Base-by-base conservation (phyloP, 2,113 vertebrate genomes). In the Anser cygnoides region DNA sequence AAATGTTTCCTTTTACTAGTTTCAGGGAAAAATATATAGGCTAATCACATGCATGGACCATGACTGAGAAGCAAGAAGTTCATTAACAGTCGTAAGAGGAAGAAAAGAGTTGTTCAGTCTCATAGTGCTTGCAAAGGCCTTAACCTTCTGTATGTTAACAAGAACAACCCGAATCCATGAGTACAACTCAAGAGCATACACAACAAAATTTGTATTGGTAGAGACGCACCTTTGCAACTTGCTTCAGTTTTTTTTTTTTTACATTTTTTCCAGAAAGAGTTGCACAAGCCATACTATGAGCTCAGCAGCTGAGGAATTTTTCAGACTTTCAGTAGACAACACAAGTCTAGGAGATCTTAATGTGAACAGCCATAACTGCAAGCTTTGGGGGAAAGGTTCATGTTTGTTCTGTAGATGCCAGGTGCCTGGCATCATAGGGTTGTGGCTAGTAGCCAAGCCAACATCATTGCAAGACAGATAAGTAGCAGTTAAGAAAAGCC, bases 201-300 rank as follows among this genome's bases (percentile, higher is more conserved):
- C 55, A 71, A 29, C 65, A 44, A 81, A 19, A n/a, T 6, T 0
- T 0, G 0, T 26, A 54, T 9, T 5, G 2, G 6, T 39, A 61
- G 52, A 90, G 35, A 44, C 4, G 35, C 5, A 70, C 29, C 6
- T 15, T 16, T 39, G 63, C 49, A 49, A 46, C 58, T 44, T 52
- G 13, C 19, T 67, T 77, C n/a, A 37, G 11, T 31, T 77, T 22
- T 35, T 35, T 22, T 35, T 35, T 84, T 67, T 35, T 43, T 46
- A 80, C 16, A 23, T 18, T 83, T 85, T 31, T 63, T 59, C 13
- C 4, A 63, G n/a, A 41, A 77, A 39, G 43, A 44, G 20, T 5
- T 37, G 23, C 33, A 77, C 5, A 73, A 58, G 12, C 2, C 37
- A 39, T 70, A 66, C 22, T 73, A 52, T 25, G 52, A 59, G 21